These are phyloP conservation scores for Glaucidium brasilianum DNA, from an alignment of 2,113 vertebrate genomes.

Conservation along the genomic window DNA sequence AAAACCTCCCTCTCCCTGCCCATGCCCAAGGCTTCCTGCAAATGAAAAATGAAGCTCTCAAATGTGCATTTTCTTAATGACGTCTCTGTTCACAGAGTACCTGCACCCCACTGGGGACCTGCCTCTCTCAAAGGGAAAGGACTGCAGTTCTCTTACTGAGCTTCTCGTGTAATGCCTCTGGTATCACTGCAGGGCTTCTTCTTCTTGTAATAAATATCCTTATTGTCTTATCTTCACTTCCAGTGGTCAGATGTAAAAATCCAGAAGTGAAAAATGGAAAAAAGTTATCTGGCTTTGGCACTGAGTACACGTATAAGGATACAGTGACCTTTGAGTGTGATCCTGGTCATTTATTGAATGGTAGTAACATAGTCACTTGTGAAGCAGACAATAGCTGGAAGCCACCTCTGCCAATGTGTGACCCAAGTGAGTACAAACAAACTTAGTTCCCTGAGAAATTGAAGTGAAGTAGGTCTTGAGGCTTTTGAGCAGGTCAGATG, in stretches of 20 bases:
- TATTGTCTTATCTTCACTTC: background rate
- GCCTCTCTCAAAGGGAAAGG: background rate
- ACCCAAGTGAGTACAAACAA: conserved; percentile 29
- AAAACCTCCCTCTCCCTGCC: background rate
- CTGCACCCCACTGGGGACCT: too few relatives aligned
- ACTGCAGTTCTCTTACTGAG: background rate
- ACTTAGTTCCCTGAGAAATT: background rate
- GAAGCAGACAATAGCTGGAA: conserved; percentile 26
- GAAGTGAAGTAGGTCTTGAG: background rate
- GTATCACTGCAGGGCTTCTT: background rate
- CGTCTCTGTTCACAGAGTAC: background rate
- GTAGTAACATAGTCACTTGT: background rate
- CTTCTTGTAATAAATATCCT: background rate
- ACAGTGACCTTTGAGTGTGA: conserved; percentile 15
- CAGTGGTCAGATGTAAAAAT: conserved; percentile 36
- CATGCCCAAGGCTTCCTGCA: background rate
- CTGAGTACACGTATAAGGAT: background rate
- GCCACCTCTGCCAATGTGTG: conserved; percentile 38
- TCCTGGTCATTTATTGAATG: background rate
- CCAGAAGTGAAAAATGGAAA: conserved; percentile 11
- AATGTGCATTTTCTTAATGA: background rate
- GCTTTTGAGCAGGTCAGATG: background rate
- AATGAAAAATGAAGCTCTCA: background rate
- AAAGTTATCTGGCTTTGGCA: background rate
- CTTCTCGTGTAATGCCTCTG: background rate